Evolutionary conservation across 2,113 vertebrate genomes (phyloP).

Genomic region (Narcine bancroftii): DNA sequence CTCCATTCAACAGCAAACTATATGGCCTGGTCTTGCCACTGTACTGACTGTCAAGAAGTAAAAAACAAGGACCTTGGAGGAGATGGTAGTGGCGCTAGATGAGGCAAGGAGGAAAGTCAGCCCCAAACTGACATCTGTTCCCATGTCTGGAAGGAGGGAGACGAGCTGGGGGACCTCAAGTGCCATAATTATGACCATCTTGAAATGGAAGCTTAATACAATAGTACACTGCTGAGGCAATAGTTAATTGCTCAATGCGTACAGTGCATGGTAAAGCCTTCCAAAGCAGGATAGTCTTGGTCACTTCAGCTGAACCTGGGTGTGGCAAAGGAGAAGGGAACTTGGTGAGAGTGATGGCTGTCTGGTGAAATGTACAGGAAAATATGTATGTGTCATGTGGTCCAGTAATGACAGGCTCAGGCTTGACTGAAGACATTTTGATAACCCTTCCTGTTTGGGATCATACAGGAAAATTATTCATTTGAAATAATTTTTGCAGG

Average conservation of each 20-base stretch:
- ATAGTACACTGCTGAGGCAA: neutral
- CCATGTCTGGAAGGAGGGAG: too few relatives aligned
- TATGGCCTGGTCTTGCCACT: too few relatives aligned
- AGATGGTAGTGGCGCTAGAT: too few relatives aligned
- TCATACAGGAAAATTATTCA: neutral
- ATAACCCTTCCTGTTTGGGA: neutral
- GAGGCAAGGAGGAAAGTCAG: too few relatives aligned
- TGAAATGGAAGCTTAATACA: neutral
- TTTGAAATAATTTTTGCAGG: neutral
- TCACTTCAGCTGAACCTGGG: neutral
- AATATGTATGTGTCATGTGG: neutral
- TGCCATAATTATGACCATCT: too few relatives aligned
- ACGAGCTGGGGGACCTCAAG: too few relatives aligned
- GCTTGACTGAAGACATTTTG: constrained; percentile 5
- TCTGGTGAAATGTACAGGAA: neutral
- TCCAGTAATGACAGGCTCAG: neutral
- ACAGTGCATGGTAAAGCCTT: neutral
- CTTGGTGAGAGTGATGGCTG: neutral
- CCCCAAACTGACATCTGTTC: too few relatives aligned
- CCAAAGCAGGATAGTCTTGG: neutral
- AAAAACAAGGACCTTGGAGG: too few relatives aligned
- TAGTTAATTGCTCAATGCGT: neutral
- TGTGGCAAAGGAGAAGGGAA: neutral
- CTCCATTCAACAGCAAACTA: too few relatives aligned
- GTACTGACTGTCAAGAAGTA: too few relatives aligned